Conservation (phyloP, 2,113 vertebrate species). For the Phalacrocorax brasilianus region DNA sequence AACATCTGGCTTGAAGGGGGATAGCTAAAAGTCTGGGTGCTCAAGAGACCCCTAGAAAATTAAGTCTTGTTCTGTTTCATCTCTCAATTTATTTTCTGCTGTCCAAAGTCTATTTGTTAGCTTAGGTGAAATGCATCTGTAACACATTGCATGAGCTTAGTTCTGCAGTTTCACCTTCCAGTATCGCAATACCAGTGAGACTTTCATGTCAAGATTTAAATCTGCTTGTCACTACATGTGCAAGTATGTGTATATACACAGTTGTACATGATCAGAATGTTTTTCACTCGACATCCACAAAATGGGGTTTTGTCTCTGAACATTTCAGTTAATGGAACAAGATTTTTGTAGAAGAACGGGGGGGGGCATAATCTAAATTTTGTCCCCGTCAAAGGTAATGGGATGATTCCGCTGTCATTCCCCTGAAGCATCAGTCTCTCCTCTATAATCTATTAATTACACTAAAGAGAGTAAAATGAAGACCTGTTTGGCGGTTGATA, state of each 20-base stretch:
- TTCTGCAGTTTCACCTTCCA: conserved; percentile 51
- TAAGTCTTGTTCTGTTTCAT: neutral
- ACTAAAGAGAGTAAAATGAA: neutral
- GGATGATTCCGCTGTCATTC: neutral
- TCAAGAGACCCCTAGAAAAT: neutral
- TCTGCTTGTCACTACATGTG: neutral
- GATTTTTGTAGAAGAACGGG: neutral
- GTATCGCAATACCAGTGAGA: neutral
- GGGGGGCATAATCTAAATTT: neutral
- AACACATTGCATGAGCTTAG: neutral
- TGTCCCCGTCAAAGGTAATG: neutral
- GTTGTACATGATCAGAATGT: neutral
- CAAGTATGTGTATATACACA: neutral
- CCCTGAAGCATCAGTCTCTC: neutral
- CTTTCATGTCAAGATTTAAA: neutral
- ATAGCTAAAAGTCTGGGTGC: neutral
- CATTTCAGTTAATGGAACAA: neutral
- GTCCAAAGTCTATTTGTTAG: neutral
- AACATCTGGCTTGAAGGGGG: neutral
- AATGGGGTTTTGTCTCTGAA: neutral
- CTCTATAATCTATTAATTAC: neutral
- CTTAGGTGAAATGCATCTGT: neutral
- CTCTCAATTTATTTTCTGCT: neutral
- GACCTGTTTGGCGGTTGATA: neutral
- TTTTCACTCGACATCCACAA: neutral